Conservation (phyloP, 2,797 vertebrate genomes). For the Coregonus sp. region DNA sequence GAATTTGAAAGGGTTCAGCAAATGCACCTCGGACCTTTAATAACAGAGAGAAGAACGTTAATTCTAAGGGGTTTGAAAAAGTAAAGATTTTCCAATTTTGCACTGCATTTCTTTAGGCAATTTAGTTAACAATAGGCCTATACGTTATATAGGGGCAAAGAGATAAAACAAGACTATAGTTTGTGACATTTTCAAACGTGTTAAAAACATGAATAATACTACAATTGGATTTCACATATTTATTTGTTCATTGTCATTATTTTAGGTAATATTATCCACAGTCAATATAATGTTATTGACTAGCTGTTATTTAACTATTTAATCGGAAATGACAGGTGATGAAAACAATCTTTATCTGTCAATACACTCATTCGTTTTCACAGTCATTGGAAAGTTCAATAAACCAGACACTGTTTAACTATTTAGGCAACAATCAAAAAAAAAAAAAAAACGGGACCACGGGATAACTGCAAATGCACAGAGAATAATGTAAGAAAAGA, state of each 20-base stretch:
- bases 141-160: background rate
- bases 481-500: background rate
- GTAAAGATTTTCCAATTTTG: slow-evolving; percentile 64
- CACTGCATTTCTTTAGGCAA: slow-evolving; percentile 48
- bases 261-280: background rate
- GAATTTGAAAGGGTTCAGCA: slow-evolving; percentile 66
- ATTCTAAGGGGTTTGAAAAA: slow-evolving; percentile 49
- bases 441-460: background rate
- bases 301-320: background rate
- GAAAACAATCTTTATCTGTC: background rate
- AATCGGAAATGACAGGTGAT: background rate
- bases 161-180: background rate
- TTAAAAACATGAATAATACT: background rate
- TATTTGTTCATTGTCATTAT: background rate
- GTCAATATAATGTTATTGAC: background rate
- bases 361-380: background rate
- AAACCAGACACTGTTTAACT: background rate
- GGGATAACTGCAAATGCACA: background rate
- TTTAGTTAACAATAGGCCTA: background rate
- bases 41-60: slow-evolving; percentile 50
- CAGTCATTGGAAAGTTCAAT: background rate
- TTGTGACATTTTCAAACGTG: background rate
- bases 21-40: slow-evolving; percentile 65
- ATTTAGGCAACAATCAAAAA: background rate
- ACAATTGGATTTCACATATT: background rate